Evolutionary conservation across 2,113 vertebrate genomes (phyloP).

Genomic region (Datnioides undecimradiatus): DNA sequence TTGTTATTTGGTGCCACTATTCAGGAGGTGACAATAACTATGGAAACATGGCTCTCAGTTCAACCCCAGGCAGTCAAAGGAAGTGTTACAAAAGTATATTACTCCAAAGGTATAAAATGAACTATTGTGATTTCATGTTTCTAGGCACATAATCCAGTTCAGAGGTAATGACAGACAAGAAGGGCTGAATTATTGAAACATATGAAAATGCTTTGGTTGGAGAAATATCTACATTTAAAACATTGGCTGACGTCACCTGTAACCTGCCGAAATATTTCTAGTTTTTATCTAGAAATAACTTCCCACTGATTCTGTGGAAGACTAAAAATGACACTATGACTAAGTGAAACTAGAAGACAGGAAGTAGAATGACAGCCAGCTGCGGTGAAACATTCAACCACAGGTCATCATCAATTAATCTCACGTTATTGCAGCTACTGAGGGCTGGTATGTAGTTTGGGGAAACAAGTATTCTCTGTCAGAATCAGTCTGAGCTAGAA

Average conservation of each 20-base stretch:
- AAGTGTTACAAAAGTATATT: not conserved
- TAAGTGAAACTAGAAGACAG: not conserved
- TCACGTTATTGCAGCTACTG: not conserved
- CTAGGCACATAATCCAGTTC: not conserved
- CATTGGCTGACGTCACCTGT: not conserved
- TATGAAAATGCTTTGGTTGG: not conserved
- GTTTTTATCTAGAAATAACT: not conserved
- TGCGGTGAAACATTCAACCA: constrained; percentile 1
- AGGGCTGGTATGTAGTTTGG: not conserved
- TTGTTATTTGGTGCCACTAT: not conserved
- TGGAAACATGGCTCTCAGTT: not conserved
- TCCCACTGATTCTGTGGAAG: not conserved
- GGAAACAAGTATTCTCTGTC: not conserved
- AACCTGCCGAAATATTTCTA: not conserved
- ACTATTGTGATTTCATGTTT: not conserved
- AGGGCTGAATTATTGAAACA: no score
- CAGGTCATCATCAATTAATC: not conserved
- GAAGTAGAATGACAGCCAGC: constrained; percentile 7
- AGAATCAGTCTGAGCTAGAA: constrained; percentile 7
- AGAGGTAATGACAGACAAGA: no score
- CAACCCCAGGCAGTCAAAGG: no score
- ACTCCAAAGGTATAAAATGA: not conserved
- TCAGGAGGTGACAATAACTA: not conserved
- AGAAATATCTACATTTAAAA: not conserved
- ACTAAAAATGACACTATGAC: constrained; percentile 11